Conservation (phyloP, 2,888 invertebrate species). For the Andrena bicolor region DNA sequence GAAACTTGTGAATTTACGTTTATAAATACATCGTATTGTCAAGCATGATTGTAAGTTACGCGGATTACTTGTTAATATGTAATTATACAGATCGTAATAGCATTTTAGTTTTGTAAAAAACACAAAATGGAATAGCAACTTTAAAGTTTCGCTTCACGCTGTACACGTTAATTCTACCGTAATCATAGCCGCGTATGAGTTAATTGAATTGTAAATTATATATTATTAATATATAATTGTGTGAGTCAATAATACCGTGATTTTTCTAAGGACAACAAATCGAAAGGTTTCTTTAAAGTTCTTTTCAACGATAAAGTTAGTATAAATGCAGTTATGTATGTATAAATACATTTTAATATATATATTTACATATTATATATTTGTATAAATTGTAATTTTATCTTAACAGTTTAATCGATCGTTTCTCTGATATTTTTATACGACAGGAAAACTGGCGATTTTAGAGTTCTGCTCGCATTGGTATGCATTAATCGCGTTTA, state of each 20-base stretch:
- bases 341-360: slow-evolving; percentile 61
- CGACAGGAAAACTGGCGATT: slow-evolving; percentile 37
- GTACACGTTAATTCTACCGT: slow-evolving; percentile 42
- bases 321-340: slow-evolving; percentile 57
- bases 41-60: slow-evolving; percentile 49
- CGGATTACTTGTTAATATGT: slow-evolving; percentile 59
- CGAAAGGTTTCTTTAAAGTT: slow-evolving; percentile 27
- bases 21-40: slow-evolving; percentile 39
- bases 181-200: slow-evolving; percentile 41
- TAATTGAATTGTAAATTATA: slow-evolving; percentile 54
- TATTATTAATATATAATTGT: slow-evolving; percentile 56
- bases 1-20: slow-evolving; percentile 52
- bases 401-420: slow-evolving; percentile 40
- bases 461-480: slow-evolving; percentile 43
- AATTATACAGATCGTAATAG: slow-evolving; percentile 45
- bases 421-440: slow-evolving; percentile 53
- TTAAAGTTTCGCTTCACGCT: slow-evolving; percentile 49
- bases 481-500: slow-evolving; percentile 42
- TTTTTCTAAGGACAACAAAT: slow-evolving; percentile 32
- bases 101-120: slow-evolving; percentile 55
- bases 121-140: slow-evolving; percentile 32
- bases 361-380: slow-evolving; percentile 58
- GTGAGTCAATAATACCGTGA: slow-evolving; percentile 37
- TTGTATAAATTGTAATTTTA: slow-evolving; percentile 60
- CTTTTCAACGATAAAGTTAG: slow-evolving; percentile 39